These are phyloP conservation scores for Hemistola chrysoprasaria DNA, from an alignment of 2,888 invertebrate species.

Conservation along the genomic window DNA sequence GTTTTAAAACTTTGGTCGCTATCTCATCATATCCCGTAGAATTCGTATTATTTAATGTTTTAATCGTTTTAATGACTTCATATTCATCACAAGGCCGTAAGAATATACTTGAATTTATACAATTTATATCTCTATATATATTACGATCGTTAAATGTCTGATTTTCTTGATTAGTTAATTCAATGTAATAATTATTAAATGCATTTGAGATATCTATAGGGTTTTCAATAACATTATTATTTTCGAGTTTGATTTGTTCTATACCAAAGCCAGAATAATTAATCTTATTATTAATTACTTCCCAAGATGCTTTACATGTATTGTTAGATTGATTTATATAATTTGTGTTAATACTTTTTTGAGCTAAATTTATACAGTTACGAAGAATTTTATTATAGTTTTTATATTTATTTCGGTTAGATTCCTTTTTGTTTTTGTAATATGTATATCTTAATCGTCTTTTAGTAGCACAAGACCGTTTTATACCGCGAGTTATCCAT, in stretches of 20 bases:
- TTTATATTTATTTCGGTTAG: not conserved
- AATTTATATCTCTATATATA: not conserved
- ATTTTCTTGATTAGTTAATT: not conserved
- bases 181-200: not conserved
- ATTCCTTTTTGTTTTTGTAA: too few species aligned
- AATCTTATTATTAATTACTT: not conserved
- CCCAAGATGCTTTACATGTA: constrained; percentile 3
- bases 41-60: constrained; percentile 8
- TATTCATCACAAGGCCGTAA: not conserved
- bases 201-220: not conserved
- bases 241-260: not conserved
- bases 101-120: too few species aligned
- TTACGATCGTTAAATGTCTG: not conserved
- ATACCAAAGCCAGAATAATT: not conserved
- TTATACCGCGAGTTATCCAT: not conserved
- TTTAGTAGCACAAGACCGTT: not conserved
- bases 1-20: constrained; percentile 5
- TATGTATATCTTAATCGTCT: not conserved
- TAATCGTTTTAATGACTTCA: constrained; percentile 7
- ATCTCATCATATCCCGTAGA: constrained; percentile 10
- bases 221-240: not conserved
- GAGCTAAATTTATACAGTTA: not conserved
- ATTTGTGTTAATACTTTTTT: constrained; percentile 1
- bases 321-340: not conserved
- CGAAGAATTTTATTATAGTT: not conserved